Evolutionary conservation across 2,888 invertebrate genomes (phyloP).

Genomic region (Diploptera punctata): DNA sequence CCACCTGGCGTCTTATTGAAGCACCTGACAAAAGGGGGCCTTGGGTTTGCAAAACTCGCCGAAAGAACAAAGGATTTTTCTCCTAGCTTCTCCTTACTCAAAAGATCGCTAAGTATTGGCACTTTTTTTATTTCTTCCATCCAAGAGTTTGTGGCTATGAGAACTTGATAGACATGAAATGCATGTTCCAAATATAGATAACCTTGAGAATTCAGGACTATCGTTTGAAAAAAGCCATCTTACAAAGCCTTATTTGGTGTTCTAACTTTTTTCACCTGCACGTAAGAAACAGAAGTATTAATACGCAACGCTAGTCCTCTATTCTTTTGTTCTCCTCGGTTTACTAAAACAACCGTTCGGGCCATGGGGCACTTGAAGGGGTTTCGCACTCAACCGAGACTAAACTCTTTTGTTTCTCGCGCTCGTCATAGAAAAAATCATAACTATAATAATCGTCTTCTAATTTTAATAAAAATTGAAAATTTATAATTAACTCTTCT

Average conservation of each 20-base stretch:
- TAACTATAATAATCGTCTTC: too few relatives aligned
- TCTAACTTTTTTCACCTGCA: background rate
- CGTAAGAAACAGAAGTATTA: background rate
- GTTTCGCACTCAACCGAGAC: too few relatives aligned
- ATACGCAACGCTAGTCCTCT: background rate
- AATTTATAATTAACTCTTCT: too few relatives aligned
- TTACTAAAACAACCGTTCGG: background rate
- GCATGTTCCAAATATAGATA: conserved; percentile 17
- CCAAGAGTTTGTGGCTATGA: background rate
- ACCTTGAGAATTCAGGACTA: conserved; percentile 1
- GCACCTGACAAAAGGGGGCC: conserved; percentile 22
- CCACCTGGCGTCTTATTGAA: conserved; percentile 22
- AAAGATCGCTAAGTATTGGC: background rate
- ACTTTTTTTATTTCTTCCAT: too few relatives aligned
- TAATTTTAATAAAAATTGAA: too few relatives aligned
- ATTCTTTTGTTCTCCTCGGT: background rate
- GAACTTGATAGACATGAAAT: background rate
- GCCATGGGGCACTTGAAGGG: too few relatives aligned
- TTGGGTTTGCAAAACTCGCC: conserved; percentile 8
- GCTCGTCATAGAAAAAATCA: too few relatives aligned
- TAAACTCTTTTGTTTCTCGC: too few relatives aligned
- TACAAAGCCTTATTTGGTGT: background rate
- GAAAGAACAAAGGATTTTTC: conserved; percentile 20
- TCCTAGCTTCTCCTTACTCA: too few relatives aligned
- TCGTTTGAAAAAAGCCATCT: too few relatives aligned